Base-by-base conservation (phyloP, 2,797 vertebrate genomes). In the Melanogrammus aeglefinus region DNA sequence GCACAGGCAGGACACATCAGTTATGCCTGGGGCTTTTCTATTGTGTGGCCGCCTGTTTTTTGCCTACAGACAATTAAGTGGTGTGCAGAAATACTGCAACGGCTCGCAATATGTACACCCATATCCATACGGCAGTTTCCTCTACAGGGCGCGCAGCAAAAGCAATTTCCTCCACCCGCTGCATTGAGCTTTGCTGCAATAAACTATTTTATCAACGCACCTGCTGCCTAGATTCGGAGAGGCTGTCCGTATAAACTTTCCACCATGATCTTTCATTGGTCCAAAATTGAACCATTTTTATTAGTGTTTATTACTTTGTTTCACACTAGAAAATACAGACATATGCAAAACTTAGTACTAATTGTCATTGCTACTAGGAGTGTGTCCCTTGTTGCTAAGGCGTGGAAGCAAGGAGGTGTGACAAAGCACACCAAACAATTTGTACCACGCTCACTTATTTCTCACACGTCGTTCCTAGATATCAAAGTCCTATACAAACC, bases 21-120 rank as follows among this genome's bases (percentile, higher is more conserved):
- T 74, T 83, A 83, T 72, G 78, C 74, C 73, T 35, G 79, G 79
- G 76, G 74, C 27, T 81, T 84, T 85, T 70, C 24, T 13, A 87
- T 86, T 84, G 81, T 76, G 77, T 82, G 76, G 80, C 0, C 1
- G 69, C 16, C 27, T 38, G 36, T 38, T 51, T 13, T 38, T 81
- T 71, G 78, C 57, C 35, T 38, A 1, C 44, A 12, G 77, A 78
- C 44, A 51, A 47, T 29, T 31, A 75, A 57, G 41, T 18, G 4
- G 5, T 74, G 35, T 31, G 10, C 27, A 63, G 14, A 57, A 63
- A 27, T n/a, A 75, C 14, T 57, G 33, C 47, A 35, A 9, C 31
- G 16, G 21, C 29, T 66, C 33, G 8, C 51, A 29, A 16, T 73
- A 21, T 38, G 8, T 38, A 12, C 69, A 27, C 29, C 8, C 12